Evolutionary conservation across 2,113 vertebrate genomes (phyloP), one percentile per base, ranked within the genome.

Genomic region (Sarotherodon lohbergeri): DNA sequence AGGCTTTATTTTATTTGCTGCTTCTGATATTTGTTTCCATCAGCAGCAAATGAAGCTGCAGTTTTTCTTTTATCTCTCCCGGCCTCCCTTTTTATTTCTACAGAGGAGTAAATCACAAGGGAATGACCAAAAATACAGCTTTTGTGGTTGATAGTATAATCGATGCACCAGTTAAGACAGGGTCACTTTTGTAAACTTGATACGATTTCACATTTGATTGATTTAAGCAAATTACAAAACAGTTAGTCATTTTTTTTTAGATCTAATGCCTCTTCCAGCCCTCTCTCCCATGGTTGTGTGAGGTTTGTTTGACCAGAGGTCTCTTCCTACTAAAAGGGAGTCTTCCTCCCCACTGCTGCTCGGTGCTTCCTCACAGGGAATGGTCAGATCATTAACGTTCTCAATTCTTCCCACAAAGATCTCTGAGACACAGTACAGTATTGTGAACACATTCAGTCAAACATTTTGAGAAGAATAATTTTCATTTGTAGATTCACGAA

Each of bases 201-300:
- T 24, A 24, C 3, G 9, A 12, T 10, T 55, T 3, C n/a, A n/a
- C 52, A 4, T 22, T 48, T 3, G 16, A 17, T 16, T 48, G 48
- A 13, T 14, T 46, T 14, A 6, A 61, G n/a, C 32, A 39, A 66
- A 66, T 61, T 61, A 61, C 61, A 39, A 22, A 66, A 2, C 19
- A 50, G 4, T 32, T 76, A 29, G 68, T 22, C 0, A 2, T 14
- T 1, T 2, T 24, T 6, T 63, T 66, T 50, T 71, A 43, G 66
- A 8, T 71, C 5, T 0, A 3, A 71, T 22, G 7, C 66, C 66
- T 6, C n/a, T 6, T 16, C 36, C 66, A 43, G 36, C 12, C 7
- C n/a, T 43, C 1, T 0, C 22, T 43, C n/a, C 39, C 13, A 14
- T 14, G n/a, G 39, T 2, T 71, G n/a, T 43, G 39, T 0, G 22